Percentiles rank a stretch among this genome's conserved stretches.
These are phyloP conservation scores for Himantopus leucocephalus DNA, from an alignment of 2,113 vertebrate species.

Conservation along the genomic window DNA sequence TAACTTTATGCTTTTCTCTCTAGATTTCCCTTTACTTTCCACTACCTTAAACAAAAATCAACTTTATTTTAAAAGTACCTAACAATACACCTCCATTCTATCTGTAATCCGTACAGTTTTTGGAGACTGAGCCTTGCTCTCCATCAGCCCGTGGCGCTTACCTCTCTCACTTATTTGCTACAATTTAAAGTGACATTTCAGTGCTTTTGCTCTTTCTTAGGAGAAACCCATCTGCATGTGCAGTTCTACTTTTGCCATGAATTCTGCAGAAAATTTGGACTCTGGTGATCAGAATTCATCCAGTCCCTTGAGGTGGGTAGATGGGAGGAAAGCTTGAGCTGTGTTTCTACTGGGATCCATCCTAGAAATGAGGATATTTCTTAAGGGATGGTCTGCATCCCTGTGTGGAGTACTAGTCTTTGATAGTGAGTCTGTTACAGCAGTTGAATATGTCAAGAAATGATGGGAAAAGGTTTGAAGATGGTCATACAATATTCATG, in stretches of 20 bases:
- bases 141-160: rapidly evolving
- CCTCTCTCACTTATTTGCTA: neutral
- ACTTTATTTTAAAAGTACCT: neutral
- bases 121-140: neutral
- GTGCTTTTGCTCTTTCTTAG: neutral
- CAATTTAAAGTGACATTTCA: neutral
- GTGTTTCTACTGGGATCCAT: neutral
- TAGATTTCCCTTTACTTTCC: neutral
- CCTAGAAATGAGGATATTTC: neutral
- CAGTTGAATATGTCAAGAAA: neutral
- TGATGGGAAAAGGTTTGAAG: neutral
- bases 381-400: neutral
- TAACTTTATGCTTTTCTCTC: neutral
- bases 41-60: neutral
- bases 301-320: neutral
- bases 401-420: neutral
- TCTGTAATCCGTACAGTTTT: neutral
- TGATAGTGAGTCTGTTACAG: neutral
- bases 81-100: neutral
- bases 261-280: neutral
- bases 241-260: neutral
- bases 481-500: neutral
- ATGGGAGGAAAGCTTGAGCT: neutral
- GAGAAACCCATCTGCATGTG: neutral
- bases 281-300: neutral